A percentile compares a stretch with the other conserved stretches of the same genome.
phyloP scores from a whole-genome alignment of 2,113 vertebrate genomes.

The Antigone vipio region DNA sequence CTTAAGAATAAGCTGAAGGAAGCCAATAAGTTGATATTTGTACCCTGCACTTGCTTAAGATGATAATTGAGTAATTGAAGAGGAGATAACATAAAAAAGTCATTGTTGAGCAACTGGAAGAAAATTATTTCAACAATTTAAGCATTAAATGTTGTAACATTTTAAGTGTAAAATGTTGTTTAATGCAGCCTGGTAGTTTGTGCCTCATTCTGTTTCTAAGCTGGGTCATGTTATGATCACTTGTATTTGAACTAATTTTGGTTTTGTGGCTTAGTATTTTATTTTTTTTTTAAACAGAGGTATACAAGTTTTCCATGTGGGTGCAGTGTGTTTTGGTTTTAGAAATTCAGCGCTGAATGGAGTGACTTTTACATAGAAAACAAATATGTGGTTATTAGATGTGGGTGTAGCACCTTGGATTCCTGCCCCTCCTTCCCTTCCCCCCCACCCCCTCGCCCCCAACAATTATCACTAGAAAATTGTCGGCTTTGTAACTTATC shows the following conservation, averaged over 20 bases:
- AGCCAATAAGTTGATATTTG: background rate
- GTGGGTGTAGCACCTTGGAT: background rate
- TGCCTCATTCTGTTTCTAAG: background rate
- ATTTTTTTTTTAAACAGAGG: background rate
- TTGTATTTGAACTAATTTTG: background rate
- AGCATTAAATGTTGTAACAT: background rate
- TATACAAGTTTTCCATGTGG: background rate
- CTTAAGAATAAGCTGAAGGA: background rate
- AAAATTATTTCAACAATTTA: background rate
- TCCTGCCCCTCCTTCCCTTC: background rate
- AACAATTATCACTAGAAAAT: background rate
- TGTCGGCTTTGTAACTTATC: background rate
- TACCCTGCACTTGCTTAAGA: background rate
- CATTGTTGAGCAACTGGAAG: background rate
- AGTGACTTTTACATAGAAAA: background rate
- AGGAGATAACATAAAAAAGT: background rate
- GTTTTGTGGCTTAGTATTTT: background rate
- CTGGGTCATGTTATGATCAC: background rate
- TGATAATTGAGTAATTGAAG: background rate
- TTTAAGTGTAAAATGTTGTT: background rate
- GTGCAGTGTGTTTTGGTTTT: background rate
- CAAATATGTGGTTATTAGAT: background rate
- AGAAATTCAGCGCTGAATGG: background rate
- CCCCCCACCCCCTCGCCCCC: background rate
- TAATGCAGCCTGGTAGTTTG: background rate